These are phyloP conservation scores for Athetis lepigone DNA, from an alignment of 2,888 invertebrate genomes.

Conservation along the genomic window DNA sequence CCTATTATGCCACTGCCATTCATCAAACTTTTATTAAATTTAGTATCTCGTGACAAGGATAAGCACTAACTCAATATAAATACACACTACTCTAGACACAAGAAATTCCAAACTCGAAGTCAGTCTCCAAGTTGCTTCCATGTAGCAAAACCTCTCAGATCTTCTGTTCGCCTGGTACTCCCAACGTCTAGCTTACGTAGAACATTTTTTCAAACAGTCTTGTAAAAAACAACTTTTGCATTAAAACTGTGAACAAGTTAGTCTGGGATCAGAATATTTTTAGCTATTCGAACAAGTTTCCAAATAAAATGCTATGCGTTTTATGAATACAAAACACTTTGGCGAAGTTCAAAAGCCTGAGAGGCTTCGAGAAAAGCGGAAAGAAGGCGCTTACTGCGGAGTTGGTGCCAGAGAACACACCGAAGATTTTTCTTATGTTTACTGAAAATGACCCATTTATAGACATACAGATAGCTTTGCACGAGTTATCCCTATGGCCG, in stretches of 20 bases:
- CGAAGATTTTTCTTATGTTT: too few relatives aligned
- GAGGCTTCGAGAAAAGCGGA: not conserved
- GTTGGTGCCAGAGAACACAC: too few relatives aligned
- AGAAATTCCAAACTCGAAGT: too few relatives aligned
- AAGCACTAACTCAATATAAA: too few relatives aligned
- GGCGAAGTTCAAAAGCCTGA: slow-evolving; percentile 32
- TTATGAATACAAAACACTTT: slow-evolving; percentile 59
- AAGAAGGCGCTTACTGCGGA: too few relatives aligned
- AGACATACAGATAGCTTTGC: too few relatives aligned
- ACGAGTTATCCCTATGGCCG: too few relatives aligned
- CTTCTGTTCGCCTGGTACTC: slow-evolving; percentile 28
- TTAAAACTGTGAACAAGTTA: slow-evolving; percentile 37
- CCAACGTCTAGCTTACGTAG: not conserved
- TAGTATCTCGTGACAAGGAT: too few relatives aligned
- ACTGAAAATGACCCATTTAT: too few relatives aligned
- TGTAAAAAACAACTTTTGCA: slow-evolving; percentile 40
- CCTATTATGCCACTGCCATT: too few relatives aligned
- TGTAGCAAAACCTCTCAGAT: not conserved
- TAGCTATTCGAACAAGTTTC: slow-evolving; percentile 40
- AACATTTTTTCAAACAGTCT: slow-evolving; percentile 27
- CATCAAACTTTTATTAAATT: too few relatives aligned
- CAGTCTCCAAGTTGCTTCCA: not conserved
- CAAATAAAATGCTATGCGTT: slow-evolving; percentile 47
- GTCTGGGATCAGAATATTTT: slow-evolving; percentile 25
- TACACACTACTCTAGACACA: too few relatives aligned